phyloP scores from a whole-genome alignment of 2,888 invertebrate species.

The Drosophila pseudotalamancana region DNA sequence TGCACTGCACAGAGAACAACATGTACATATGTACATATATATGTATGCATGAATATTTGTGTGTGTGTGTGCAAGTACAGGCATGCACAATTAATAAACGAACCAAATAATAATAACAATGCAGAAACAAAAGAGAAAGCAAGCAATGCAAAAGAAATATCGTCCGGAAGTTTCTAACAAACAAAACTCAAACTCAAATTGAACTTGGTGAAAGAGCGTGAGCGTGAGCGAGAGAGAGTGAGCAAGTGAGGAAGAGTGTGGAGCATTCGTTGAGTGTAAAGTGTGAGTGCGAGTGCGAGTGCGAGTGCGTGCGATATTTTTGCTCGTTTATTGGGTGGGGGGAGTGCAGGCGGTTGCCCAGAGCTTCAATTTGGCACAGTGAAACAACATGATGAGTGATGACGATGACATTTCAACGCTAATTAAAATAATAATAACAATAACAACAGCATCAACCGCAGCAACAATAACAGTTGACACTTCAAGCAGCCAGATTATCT shows the following conservation, averaged over 20 bases:
- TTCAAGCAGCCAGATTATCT: constrained; percentile 70
- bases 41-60: not conserved
- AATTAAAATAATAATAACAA: constrained; percentile 75
- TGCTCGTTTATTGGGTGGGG: not conserved
- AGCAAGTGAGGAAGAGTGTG: not conserved
- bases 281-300: not conserved
- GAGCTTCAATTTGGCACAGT: constrained; percentile 62
- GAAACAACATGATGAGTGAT: constrained; percentile 47
- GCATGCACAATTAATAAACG: constrained; percentile 35
- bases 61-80: not conserved
- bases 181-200: constrained; percentile 9
- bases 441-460: constrained; percentile 54
- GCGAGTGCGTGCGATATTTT: not conserved
- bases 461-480: constrained; percentile 68
- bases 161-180: constrained; percentile 40
- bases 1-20: no score
- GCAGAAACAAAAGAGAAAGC: constrained; percentile 48
- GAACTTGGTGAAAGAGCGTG: not conserved
- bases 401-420: constrained; percentile 74
- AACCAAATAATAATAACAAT: constrained; percentile 31
- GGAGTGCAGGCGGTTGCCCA: not conserved
- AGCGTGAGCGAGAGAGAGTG: not conserved
- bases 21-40: not conserved
- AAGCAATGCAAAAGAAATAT: constrained; percentile 32
- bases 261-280: not conserved